A percentile compares a stretch with the other conserved stretches of the same genome.
These are phyloP conservation scores for Apoderus coryli DNA, from an alignment of 2,888 invertebrate species.

Conservation along the genomic window DNA sequence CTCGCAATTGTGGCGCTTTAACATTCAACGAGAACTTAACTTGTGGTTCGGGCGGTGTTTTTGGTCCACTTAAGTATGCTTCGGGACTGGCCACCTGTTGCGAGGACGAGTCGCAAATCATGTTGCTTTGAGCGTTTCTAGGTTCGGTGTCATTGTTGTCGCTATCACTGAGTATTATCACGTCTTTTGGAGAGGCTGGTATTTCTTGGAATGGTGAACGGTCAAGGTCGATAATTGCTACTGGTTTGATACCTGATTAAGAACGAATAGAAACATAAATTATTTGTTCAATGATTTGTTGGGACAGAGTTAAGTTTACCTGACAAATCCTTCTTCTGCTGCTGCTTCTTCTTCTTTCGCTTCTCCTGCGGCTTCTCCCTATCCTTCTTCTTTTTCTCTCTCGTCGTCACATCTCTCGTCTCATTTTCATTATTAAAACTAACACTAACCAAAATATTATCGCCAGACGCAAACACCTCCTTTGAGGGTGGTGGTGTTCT, in stretches of 20 bases:
- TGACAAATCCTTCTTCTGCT: conserved; percentile 29
- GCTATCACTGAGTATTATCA: conserved; percentile 74
- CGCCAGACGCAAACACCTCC: conserved; percentile 84
- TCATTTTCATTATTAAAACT: conserved; percentile 64
- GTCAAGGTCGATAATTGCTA: conserved; percentile 75
- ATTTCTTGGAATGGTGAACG: conserved; percentile 74
- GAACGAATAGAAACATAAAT: no score
- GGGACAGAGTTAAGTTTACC: no score
- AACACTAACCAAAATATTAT: conserved; percentile 84
- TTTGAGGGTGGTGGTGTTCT: conserved; percentile 57
- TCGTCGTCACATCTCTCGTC: conserved; percentile 27
- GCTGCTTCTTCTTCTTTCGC: conserved; percentile 27
- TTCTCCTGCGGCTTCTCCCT: conserved; percentile 16
- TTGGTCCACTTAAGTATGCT: conserved; percentile 44
- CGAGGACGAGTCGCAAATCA: conserved; percentile 19
- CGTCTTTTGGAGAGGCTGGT: conserved; percentile 63
- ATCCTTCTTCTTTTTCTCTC: conserved; percentile 26
- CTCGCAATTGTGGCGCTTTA: conserved; percentile 38
- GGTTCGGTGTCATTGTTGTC: conserved; percentile 43
- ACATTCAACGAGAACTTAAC: conserved; percentile 45
- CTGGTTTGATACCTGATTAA: conserved; percentile 52
- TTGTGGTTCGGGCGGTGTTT: conserved; percentile 61
- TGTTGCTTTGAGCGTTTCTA: conserved; percentile 16
- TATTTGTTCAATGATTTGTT: no score
- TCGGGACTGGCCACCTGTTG: conserved; percentile 28